Conservation (phyloP, 2,113 vertebrate genomes). For the Entomyzon cyanotis region DNA sequence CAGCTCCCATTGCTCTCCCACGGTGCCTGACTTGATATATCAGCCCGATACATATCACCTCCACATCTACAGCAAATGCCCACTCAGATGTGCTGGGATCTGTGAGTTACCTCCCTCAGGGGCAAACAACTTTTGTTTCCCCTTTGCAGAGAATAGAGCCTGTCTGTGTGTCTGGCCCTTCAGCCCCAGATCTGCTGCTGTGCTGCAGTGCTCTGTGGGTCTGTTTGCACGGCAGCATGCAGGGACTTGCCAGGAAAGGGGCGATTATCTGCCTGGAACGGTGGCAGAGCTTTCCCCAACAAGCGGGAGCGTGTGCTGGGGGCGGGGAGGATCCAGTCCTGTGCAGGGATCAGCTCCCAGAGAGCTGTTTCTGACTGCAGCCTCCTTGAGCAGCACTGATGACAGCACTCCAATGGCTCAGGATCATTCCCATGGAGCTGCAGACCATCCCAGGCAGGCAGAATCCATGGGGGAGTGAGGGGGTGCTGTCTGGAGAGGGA, state of each 20-base stretch:
- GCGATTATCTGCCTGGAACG: constrained; percentile 45
- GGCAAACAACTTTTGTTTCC: not conserved
- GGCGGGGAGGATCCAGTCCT: constrained; percentile 22
- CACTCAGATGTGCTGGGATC: rapidly evolving
- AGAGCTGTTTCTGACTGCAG: not conserved
- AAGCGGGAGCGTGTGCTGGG: constrained; percentile 14
- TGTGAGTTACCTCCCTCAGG: not conserved
- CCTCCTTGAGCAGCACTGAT: not conserved
- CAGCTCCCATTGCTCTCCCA: not conserved
- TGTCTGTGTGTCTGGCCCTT: not conserved
- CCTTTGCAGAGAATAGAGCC: not conserved
- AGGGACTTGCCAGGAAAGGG: constrained; percentile 55
- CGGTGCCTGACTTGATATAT: not conserved
- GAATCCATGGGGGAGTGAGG: rapidly evolving
- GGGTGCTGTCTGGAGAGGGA: not conserved
- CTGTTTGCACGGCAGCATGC: constrained; percentile 2
- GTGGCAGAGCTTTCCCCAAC: constrained; percentile 36
- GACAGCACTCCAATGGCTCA: not conserved
- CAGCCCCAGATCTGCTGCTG: not conserved
- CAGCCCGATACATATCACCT: not conserved
- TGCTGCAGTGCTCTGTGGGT: not conserved
- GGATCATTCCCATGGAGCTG: not conserved
- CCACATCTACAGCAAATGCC: not conserved
- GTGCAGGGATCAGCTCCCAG: not conserved
- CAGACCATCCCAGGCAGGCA: not conserved